Percentiles rank a stretch among this genome's conserved stretches.
Evolutionary conservation across 1,140 invertebrate genomes (phyloP).

Genomic region (Drosophila santomea): DNA sequence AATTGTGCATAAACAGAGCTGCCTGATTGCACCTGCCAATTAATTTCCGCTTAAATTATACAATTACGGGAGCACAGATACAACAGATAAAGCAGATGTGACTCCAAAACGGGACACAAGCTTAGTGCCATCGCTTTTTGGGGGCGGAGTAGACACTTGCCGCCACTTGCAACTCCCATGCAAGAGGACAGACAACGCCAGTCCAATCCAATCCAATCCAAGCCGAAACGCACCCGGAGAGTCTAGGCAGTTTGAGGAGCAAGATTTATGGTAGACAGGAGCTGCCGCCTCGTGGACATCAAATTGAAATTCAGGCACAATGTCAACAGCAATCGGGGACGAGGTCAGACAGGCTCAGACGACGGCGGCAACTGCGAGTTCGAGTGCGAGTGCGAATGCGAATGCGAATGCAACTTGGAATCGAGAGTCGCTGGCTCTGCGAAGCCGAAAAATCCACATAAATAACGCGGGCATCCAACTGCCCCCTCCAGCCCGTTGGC

Average conservation of each 20-base stretch:
- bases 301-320: conserved; percentile 79
- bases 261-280: conserved; percentile 73
- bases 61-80: conserved; percentile 34
- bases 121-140: neutral
- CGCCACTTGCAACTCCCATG: conserved; percentile 7
- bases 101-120: neutral
- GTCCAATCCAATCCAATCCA: conserved; percentile 10
- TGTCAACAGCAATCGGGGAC: conserved; percentile 65
- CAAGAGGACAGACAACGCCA: neutral
- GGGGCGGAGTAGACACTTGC: conserved; percentile 25
- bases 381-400: neutral
- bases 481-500: conserved; percentile 8
- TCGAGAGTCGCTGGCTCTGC: conserved; percentile 24
- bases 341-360: conserved; percentile 43
- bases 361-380: conserved; percentile 1
- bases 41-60: conserved; percentile 56
- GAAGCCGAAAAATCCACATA: conserved; percentile 71
- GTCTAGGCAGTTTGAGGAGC: conserved; percentile 22
- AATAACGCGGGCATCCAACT: conserved; percentile 63
- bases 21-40: conserved; percentile 51
- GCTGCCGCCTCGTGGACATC: conserved; percentile 56
- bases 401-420: conserved; percentile 5
- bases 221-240: conserved; percentile 25
- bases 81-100: conserved; percentile 18
- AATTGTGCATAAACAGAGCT: conserved; percentile 44